Percentiles rank a stretch among this genome's conserved stretches.
Conservation (phyloP, 2,797 vertebrate genomes). For the Tangara arthus region DNA sequence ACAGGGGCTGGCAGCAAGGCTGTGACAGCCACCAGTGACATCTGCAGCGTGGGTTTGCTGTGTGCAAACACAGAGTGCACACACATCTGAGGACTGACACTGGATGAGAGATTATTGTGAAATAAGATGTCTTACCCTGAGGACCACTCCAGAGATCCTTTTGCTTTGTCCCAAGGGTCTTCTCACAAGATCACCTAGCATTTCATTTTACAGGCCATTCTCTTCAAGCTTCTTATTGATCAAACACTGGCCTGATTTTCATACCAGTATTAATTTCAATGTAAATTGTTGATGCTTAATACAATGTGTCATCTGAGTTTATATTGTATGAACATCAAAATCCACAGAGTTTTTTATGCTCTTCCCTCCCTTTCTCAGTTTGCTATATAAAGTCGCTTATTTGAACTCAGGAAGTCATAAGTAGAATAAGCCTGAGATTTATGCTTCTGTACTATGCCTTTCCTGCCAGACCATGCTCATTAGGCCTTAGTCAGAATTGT, state of each 20-base stretch:
- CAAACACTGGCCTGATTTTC: not conserved
- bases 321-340: not conserved
- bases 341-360: not conserved
- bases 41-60: not conserved
- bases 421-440: not conserved
- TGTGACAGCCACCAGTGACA: not conserved
- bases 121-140: not conserved
- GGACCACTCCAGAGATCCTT: not conserved
- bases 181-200: not conserved
- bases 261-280: not conserved
- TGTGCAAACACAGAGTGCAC: not conserved
- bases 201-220: not conserved
- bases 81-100: not conserved
- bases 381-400: not conserved
- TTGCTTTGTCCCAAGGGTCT: not conserved
- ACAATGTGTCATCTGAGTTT: not conserved
- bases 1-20: rapidly evolving
- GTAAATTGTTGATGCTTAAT: not conserved
- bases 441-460: not conserved
- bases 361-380: not conserved
- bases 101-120: not conserved
- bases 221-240: not conserved
- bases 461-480: not conserved
- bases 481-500: not conserved
- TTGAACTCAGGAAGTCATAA: not conserved